These are phyloP conservation scores for Potamarius usumacintae DNA, from an alignment of 2,113 vertebrate species.

Conservation along the genomic window DNA sequence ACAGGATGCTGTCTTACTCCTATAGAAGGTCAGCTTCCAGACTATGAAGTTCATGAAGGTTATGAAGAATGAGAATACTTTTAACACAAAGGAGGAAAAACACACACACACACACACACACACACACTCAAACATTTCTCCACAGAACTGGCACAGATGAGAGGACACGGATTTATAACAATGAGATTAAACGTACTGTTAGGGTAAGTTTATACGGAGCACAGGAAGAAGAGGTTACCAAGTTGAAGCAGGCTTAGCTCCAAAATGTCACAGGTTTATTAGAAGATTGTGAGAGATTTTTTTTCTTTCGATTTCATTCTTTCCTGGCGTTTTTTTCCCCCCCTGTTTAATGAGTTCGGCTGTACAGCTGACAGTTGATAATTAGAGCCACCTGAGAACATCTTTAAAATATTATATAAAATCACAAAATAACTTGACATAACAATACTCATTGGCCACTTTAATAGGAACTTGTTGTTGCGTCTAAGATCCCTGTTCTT, in stretches of 20 bases:
- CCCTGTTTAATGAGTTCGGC: constrained; percentile 2
- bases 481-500: no score
- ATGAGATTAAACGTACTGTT: constrained; percentile 5
- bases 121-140: background rate
- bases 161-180: background rate
- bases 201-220: background rate
- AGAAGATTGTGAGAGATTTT: background rate
- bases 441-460: background rate
- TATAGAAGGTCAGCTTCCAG: constrained; percentile 11
- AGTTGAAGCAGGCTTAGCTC: constrained; percentile 3
- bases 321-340: background rate
- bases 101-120: background rate
- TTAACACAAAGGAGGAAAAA: background rate
- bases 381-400: constrained; percentile 26
- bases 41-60: background rate
- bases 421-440: background rate
- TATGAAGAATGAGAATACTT: background rate
- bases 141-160: background rate
- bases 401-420: background rate
- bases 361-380: background rate
- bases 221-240: background rate
- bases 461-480: no score
- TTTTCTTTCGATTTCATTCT: constrained; percentile 13
- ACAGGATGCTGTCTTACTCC: constrained; percentile 21
- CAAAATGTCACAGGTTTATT: constrained; percentile 32